phyloP scores from a whole-genome alignment of 2,797 vertebrate genomes.

The Anabas testudineus region DNA sequence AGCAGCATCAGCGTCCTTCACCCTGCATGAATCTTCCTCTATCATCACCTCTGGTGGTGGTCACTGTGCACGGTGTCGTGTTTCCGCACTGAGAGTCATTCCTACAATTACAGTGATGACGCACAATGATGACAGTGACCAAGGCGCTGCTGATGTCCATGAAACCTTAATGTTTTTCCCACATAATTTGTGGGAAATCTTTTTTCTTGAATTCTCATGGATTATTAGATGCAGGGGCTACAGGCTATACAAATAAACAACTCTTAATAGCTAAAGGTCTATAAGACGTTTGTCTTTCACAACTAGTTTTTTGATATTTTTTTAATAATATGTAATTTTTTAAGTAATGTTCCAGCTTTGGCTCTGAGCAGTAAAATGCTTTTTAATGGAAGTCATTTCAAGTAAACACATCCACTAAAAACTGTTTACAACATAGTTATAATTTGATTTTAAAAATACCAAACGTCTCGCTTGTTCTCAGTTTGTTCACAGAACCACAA shows the following conservation, averaged over 20 bases:
- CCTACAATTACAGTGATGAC: constrained; percentile 27
- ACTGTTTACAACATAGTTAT: no score
- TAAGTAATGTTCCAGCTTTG: no score
- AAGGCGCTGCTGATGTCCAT: neutral
- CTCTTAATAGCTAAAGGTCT: neutral
- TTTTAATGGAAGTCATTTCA: no score
- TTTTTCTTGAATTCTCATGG: neutral
- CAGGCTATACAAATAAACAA: neutral
- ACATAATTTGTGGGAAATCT: neutral
- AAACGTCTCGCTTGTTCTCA: neutral
- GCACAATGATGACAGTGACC: constrained; percentile 15
- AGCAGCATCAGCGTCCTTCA: constrained; percentile 45
- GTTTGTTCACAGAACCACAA: neutral
- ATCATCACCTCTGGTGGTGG: constrained; percentile 29
- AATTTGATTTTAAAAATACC: no score
- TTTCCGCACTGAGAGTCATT: constrained; percentile 16
- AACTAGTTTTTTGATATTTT: no score
- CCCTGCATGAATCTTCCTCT: constrained; percentile 21
- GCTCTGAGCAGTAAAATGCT: no score
- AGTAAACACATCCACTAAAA: no score
- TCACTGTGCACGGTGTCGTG: constrained; percentile 43
- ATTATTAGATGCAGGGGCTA: no score
- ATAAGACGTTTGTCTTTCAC: neutral
- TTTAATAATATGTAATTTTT: neutral
- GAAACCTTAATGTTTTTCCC: neutral